Evolutionary conservation across 2,797 vertebrate species (phyloP), one percentile per base, ranked within the genome.

Genomic region (Sebastes steindachneri): DNA sequence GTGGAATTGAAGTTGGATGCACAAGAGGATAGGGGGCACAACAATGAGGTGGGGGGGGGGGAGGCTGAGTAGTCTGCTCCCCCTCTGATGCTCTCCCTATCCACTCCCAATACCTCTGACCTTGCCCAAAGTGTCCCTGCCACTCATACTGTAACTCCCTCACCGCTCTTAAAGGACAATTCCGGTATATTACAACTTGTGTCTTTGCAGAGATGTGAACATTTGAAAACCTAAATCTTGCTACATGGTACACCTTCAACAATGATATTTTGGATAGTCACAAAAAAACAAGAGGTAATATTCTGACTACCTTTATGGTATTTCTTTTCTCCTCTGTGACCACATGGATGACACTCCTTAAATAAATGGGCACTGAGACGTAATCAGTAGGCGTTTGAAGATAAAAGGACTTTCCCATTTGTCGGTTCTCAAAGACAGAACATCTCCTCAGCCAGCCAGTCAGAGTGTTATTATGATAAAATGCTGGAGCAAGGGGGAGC

Each of bases 1-100:
- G 97, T 98, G 97, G 97, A 98, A 98, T 98, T 98, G 97, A 97
- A 98, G 97, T 97, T 96, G 95, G 96, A 96, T 95, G 96, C 97
- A 97, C 96, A 83, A 93, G 96, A 97, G 96, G 95, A 96, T 96
- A 95, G 89, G 67, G 71, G 85, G 58, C 83, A 95, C 95, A 95
- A 96, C 93, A 96, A 97, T 94, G 93, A 95, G 87, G 89, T 89
- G 77, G 88, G 74, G 75, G 75, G 75, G 33, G 66, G 70, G 63
- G 29, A 95, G 96, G 65, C n/a, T 75, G 91, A 94, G 95, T 95
- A 93, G 54, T 87, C 63, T 88, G 48, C 80, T 29, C 75, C 41
- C 55, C 59, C 37, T 9, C 53, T 63, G 28, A 80, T 85, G 71
- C 78, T 84, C 79, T 81, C 53, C 45, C 73, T 82, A 75, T 85